Conservation (phyloP, 2,797 vertebrate genomes). For the Rhinichthys osculus region DNA sequence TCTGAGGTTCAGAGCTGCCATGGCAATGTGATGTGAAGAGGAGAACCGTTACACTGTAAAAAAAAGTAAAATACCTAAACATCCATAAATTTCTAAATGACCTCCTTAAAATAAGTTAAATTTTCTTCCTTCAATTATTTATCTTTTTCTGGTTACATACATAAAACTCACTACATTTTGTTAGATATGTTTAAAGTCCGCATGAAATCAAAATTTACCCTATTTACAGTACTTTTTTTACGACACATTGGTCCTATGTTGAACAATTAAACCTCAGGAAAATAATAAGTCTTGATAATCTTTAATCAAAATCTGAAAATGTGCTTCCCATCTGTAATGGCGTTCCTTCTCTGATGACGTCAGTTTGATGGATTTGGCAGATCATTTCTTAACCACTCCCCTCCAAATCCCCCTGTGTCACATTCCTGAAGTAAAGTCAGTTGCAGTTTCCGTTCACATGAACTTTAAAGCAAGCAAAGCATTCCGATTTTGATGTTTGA, state of each 20-base stretch:
- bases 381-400: not conserved
- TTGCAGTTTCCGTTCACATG: not conserved
- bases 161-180: not conserved
- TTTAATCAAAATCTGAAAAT: not conserved
- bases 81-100: not conserved
- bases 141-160: not conserved
- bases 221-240: not conserved
- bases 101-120: not conserved
- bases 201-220: not conserved
- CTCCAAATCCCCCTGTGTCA: not conserved
- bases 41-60: not conserved
- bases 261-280: not conserved
- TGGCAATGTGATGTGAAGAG: slow-evolving; percentile 7
- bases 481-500: not conserved
- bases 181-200: not conserved
- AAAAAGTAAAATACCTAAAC: not conserved
- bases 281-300: not conserved
- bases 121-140: too few species aligned
- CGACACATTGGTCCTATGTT: not conserved
- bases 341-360: not conserved
- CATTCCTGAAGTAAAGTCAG: not conserved
- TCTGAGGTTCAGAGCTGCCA: slow-evolving; percentile 19
- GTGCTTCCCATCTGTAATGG: not conserved
- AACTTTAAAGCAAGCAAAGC: not conserved
- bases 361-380: not conserved